Evolutionary conservation across 2,797 vertebrate genomes (phyloP), one percentile per base, ranked within the genome.

Genomic region (Pipistrellus pipistrellus): DNA sequence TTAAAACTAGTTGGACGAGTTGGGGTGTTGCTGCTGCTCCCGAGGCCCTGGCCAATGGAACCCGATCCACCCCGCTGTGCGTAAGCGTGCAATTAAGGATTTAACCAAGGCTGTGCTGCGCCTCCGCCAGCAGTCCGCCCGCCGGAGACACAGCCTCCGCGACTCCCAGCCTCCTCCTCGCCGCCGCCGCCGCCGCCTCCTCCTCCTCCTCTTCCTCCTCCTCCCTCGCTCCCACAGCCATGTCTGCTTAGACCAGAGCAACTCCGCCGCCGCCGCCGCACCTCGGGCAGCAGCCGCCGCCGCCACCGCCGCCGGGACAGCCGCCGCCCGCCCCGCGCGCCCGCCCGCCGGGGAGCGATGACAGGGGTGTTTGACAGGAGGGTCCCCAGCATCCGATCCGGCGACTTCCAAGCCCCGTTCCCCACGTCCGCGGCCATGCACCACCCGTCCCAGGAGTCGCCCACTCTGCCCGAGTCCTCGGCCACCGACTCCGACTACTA

Each of bases 31-130:
- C 99, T 99, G 98, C 44, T 44, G 44, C 95, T 98, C 98, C 97
- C 97, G 98, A 97, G 98, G 98, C 98, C 98, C 98, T 99, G 99
- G 99, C 99, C 99, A 99, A 99, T 97, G 97, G 97, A 97, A 97
- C 99, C 99, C 98, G 99, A 99, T 99, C 99, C 99, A 99, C 99
- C 99, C 99, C 99, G 99, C 99, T 99, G 99, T 99, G 99, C 99
- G 99, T 99, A 99, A 99, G 99, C 99, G 99, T 98, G 99, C 99
- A 99, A 98, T 99, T 99, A 99, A 98, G 99, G 99, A 99, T 99
- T 99, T 99, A 99, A 99, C 99, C 99, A 99, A 99, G 99, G 99
- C 99, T 98, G 98, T 99, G 99, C 99, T 99, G 99, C 98, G 98
- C 98, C 98, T 98, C 98, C 98, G 98, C 98, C 98, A 99, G 98